Evolutionary conservation across 2,888 invertebrate genomes (phyloP).

Genomic region (Sialis lutaria): DNA sequence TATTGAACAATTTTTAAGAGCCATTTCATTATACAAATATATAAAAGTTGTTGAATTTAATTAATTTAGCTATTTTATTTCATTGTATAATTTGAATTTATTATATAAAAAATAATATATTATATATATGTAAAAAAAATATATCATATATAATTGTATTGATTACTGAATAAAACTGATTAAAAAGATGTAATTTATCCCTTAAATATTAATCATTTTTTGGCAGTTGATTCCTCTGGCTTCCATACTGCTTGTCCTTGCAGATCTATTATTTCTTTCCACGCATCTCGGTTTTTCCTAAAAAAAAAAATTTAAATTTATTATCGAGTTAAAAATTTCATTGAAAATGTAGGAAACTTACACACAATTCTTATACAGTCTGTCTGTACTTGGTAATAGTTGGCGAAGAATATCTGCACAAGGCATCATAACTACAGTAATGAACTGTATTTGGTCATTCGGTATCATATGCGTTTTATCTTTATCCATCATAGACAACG

Average conservation of each 20-base stretch:
- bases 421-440: slow-evolving; percentile 38
- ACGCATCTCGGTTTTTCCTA: slow-evolving; percentile 34
- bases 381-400: slow-evolving; percentile 32
- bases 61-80: not conserved
- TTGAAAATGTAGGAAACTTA: slow-evolving; percentile 15
- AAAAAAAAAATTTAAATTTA: slow-evolving; percentile 6
- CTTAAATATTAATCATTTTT: slow-evolving; percentile 7
- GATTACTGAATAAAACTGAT: not conserved
- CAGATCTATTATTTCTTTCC: slow-evolving; percentile 38
- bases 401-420: slow-evolving; percentile 33
- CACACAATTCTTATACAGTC: slow-evolving; percentile 33
- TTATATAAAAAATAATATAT: not conserved
- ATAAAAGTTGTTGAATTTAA: not conserved
- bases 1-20: no score
- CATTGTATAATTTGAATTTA: not conserved
- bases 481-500: slow-evolving; percentile 45
- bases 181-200: no score
- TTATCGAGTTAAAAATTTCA: not conserved
- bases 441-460: slow-evolving; percentile 43
- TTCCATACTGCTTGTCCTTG: slow-evolving; percentile 36
- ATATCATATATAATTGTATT: not conserved
- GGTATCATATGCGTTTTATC: slow-evolving; percentile 36
- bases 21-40: not conserved
- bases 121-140: not conserved
- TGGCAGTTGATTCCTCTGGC: slow-evolving; percentile 29